These are phyloP conservation scores for Colaptes auratus DNA, from an alignment of 2,113 vertebrate genomes.

Conservation along the genomic window DNA sequence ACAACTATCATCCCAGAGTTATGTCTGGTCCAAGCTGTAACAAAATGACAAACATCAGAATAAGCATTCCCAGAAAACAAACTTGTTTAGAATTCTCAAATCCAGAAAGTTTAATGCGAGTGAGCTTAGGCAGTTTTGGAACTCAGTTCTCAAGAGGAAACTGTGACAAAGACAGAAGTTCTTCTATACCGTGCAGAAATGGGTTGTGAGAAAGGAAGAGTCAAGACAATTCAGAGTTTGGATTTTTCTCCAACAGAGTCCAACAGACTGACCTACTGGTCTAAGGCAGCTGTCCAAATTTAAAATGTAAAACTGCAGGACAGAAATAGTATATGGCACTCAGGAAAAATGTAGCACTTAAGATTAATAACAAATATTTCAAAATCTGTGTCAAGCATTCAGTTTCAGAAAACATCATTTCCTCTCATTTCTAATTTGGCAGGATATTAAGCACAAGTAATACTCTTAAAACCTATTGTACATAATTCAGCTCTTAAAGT, in stretches of 20 bases:
- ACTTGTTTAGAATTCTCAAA: constrained; percentile 25
- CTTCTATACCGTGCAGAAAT: not conserved
- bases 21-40: not conserved
- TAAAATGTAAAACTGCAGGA: not conserved
- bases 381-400: not conserved
- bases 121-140: not conserved
- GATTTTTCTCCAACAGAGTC: not conserved
- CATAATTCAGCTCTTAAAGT: not conserved
- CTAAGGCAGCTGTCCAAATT: not conserved
- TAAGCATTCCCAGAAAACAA: constrained; percentile 48
- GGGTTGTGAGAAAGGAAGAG: not conserved
- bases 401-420: not conserved
- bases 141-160: not conserved
- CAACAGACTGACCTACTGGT: not conserved
- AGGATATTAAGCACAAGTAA: not conserved
- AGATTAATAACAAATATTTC: not conserved
- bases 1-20: not conserved
- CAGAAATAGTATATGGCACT: not conserved
- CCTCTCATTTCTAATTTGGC: not conserved
- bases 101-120: constrained; percentile 19
- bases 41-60: not conserved
- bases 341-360: not conserved
- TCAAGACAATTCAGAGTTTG: not conserved
- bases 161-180: not conserved
- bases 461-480: not conserved